Evolutionary conservation across 2,888 invertebrate genomes (phyloP).

Genomic region (Girardia tigrina): DNA sequence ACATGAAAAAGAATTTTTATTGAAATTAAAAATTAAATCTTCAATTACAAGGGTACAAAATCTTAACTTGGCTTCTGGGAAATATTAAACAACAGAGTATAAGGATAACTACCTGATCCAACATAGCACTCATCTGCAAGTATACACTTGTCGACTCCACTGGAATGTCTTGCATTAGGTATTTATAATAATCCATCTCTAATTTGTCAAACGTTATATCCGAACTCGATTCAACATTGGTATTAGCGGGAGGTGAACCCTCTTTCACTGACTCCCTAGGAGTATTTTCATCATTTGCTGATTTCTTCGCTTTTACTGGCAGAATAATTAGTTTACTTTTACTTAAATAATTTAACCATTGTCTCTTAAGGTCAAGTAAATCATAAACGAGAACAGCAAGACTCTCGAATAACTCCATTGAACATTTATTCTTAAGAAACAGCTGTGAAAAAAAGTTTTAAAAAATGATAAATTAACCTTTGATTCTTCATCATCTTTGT

Average conservation of each 20-base stretch:
- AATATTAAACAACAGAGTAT: too few relatives aligned
- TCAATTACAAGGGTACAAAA: too few relatives aligned
- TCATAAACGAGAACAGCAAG: slow-evolving; percentile 47
- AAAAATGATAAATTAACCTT: too few relatives aligned
- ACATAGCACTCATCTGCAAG: slow-evolving; percentile 46
- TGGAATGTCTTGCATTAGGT: slow-evolving; percentile 46
- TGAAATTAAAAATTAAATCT: too few relatives aligned
- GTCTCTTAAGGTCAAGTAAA: slow-evolving; percentile 44
- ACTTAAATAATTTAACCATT: slow-evolving; percentile 45
- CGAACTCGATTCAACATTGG: not conserved
- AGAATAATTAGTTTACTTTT: slow-evolving; percentile 44
- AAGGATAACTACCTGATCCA: slow-evolving; percentile 50
- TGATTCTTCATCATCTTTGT: not conserved
- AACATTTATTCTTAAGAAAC: slow-evolving; percentile 41
- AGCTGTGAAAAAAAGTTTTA: not conserved
- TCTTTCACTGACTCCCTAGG: not conserved
- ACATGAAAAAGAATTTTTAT: too few relatives aligned
- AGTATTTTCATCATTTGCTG: not conserved
- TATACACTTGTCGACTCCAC: slow-evolving; percentile 47
- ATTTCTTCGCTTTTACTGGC: slow-evolving; percentile 38
- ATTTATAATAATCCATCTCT: slow-evolving; percentile 49
- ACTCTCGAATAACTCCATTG: slow-evolving; percentile 45
- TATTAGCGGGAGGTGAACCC: not conserved
- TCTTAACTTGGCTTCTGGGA: too few relatives aligned
- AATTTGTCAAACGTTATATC: not conserved